A percentile compares a stretch with the other conserved stretches of the same genome.
Evolutionary conservation across 2,797 vertebrate species (phyloP).

Genomic region (Acanthis flammea): DNA sequence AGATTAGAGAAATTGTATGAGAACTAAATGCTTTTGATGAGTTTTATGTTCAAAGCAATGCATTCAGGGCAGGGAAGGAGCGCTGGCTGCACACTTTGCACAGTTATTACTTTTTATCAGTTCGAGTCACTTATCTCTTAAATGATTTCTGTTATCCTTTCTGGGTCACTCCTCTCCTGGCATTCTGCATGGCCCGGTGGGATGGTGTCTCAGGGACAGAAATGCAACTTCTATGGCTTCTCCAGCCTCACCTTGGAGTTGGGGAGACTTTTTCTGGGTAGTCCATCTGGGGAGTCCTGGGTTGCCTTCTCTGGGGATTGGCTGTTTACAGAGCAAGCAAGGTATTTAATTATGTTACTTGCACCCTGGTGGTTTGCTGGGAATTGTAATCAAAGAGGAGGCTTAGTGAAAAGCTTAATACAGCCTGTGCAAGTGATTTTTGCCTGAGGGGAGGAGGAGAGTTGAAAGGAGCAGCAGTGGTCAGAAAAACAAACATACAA

Average conservation of each 20-base stretch:
- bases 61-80: background rate
- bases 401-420: constrained; percentile 68
- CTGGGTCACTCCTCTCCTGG: background rate
- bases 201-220: background rate
- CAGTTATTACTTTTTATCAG: background rate
- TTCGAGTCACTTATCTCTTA: background rate
- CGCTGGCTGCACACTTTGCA: background rate
- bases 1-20: background rate
- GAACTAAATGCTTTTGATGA: constrained; percentile 37
- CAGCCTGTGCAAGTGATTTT: constrained; percentile 67
- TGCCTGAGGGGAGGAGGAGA: constrained; percentile 65
- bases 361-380: constrained; percentile 64
- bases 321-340: constrained; percentile 40
- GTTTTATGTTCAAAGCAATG: background rate
- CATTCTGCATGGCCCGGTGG: background rate
- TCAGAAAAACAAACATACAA: constrained; percentile 45
- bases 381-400: constrained; percentile 75
- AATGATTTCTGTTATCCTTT: background rate
- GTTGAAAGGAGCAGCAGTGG: constrained; percentile 71
- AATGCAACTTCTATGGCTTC: background rate
- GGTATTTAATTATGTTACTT: constrained; percentile 69
- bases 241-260: constrained; percentile 6
- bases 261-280: constrained; percentile 8
- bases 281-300: constrained; percentile 23
- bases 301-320: background rate